Conservation (phyloP, 2,797 vertebrate genomes). For the Manis javanica region DNA sequence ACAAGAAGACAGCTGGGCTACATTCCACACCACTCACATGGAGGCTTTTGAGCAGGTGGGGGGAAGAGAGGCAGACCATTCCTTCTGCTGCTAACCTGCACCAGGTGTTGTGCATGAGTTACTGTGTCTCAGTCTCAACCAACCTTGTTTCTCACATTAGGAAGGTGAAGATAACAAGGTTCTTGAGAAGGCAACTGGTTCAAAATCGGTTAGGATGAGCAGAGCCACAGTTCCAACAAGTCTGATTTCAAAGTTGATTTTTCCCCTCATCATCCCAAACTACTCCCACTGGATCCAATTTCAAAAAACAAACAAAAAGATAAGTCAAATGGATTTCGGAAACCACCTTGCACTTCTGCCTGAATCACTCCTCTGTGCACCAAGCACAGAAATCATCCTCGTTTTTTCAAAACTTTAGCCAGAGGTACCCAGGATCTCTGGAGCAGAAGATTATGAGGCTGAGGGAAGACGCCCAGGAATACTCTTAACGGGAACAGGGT, state of each 20-base stretch:
- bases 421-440: not conserved
- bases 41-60: not conserved
- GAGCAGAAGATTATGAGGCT: too few relatives aligned
- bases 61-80: not conserved
- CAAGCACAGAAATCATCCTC: not conserved
- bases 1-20: not conserved
- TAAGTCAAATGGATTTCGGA: not conserved
- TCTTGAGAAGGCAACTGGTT: not conserved
- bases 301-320: not conserved
- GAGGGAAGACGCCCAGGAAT: not conserved
- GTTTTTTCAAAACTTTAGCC: not conserved
- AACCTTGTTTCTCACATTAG: not conserved
- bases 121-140: not conserved
- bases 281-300: not conserved
- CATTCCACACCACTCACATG: not conserved
- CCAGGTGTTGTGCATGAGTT: not conserved
- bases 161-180: not conserved
- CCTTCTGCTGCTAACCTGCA: not conserved
- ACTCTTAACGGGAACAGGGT: not conserved
- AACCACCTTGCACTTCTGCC: not conserved
- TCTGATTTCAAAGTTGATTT: not conserved
- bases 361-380: not conserved
- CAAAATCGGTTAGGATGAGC: not conserved
- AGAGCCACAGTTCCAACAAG: not conserved
- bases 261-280: not conserved